Evolutionary conservation across 2,888 invertebrate species (phyloP).

Genomic region (Caenorhabditis sp.): DNA sequence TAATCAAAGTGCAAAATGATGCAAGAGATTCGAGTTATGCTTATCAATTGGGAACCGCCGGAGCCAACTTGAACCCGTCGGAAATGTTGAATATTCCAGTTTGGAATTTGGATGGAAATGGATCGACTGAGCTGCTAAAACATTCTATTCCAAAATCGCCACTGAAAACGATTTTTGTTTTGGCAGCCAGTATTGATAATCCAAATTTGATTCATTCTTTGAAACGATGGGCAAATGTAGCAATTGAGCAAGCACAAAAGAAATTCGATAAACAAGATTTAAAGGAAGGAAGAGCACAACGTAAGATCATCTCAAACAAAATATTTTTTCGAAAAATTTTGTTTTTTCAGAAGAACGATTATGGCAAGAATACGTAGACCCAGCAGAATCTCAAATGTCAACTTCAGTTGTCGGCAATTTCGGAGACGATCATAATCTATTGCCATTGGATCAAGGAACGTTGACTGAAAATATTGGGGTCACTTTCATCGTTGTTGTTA

Average conservation of each 20-base stretch:
- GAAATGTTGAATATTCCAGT: conserved; percentile 57
- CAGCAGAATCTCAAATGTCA: conserved; percentile 57
- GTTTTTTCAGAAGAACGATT: conserved; percentile 59
- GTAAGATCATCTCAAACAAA: conserved; percentile 10
- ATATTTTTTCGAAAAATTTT: neutral
- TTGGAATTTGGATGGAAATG: conserved; percentile 64
- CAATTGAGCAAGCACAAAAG: conserved; percentile 53
- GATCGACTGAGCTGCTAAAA: conserved; percentile 56
- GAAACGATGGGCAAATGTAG: conserved; percentile 61
- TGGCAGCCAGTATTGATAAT: conserved; percentile 63
- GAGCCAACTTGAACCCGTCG: conserved; percentile 59
- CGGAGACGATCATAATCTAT: conserved; percentile 49
- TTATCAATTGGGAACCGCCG: conserved; percentile 66
- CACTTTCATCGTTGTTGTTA: conserved; percentile 63
- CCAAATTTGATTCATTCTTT: conserved; percentile 60
- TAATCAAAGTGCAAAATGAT: conserved; percentile 64
- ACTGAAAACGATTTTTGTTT: conserved; percentile 53
- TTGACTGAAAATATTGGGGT: conserved; percentile 65
- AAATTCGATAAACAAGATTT: conserved; percentile 54
- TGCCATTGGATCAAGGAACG: conserved; percentile 62
- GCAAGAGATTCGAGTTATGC: conserved; percentile 64
- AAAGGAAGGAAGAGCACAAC: conserved; percentile 30
- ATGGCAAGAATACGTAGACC: conserved; percentile 71
- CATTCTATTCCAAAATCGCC: conserved; percentile 60
- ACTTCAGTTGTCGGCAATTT: conserved; percentile 45